Conservation (phyloP, 2,888 invertebrate species). For the Luffia ferchaultella region DNA sequence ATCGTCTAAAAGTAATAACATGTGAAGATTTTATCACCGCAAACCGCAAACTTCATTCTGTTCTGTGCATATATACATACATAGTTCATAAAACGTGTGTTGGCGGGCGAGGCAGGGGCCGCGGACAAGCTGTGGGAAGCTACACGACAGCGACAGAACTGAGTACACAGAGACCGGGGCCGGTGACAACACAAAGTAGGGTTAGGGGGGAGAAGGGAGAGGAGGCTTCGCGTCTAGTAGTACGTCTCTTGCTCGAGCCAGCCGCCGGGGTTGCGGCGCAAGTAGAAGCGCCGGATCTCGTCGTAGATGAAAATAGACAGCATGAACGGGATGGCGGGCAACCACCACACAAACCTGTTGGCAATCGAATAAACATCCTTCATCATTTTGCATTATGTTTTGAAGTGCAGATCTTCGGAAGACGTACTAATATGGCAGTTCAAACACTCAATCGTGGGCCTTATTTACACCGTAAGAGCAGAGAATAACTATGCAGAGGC, state of each 20-base stretch:
- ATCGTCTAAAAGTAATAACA: conserved; percentile 36
- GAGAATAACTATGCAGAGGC: no score
- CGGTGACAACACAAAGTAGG: conserved; percentile 50
- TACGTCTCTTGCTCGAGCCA: conserved; percentile 99
- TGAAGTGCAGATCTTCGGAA: no score
- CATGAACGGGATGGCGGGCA: conserved; percentile 98
- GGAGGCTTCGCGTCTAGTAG: conserved; percentile 73
- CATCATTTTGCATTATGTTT: no score
- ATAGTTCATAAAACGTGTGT: conserved; percentile 12
- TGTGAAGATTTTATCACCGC: conserved; percentile 45
- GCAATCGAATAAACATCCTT: conserved; percentile 3
- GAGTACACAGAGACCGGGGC: background rate
- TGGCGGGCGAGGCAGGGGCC: conserved; percentile 21
- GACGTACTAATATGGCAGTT: no score
- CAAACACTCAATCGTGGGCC: no score
- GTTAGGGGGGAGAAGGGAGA: conserved; percentile 19
- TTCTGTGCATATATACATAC: conserved; percentile 56
- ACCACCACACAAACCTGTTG: conserved; percentile 96
- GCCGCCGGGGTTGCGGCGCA: conserved; percentile 97
- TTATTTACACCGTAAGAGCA: no score
- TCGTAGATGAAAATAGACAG: conserved; percentile 98
- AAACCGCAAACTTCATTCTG: conserved; percentile 45
- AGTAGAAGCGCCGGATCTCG: conserved; percentile 96
- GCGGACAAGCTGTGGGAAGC: conserved; percentile 37
- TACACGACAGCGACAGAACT: conserved; percentile 37